Evolutionary conservation across 2,888 invertebrate genomes (phyloP).

Genomic region (Cylindroiulus punctatus): DNA sequence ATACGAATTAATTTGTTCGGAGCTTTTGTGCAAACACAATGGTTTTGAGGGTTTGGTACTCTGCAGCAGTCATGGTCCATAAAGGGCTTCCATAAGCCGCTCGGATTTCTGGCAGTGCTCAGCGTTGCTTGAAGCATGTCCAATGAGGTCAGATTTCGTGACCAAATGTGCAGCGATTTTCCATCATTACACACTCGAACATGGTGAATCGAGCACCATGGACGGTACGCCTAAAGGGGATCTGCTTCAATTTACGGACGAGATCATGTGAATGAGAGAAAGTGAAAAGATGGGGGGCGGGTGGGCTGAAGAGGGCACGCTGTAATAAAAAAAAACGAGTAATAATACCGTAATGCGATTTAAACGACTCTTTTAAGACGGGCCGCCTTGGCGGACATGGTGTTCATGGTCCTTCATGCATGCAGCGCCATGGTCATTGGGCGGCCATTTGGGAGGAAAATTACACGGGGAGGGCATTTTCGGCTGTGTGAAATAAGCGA

Average conservation of each 20-base stretch:
- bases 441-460: conserved; percentile 1
- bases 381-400: neutral
- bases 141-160: neutral
- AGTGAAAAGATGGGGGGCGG: conserved; percentile 2
- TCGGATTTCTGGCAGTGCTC: neutral
- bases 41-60: too few relatives aligned
- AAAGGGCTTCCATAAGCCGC: too few relatives aligned
- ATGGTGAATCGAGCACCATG: neutral
- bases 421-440: conserved; percentile 24
- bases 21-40: too few relatives aligned
- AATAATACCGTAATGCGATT: conserved; percentile 19
- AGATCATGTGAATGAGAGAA: conserved; percentile 28
- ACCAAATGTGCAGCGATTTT: neutral
- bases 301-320: neutral
- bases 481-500: neutral
- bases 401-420: conserved; percentile 9
- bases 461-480: neutral
- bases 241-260: neutral
- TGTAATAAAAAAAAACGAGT: neutral
- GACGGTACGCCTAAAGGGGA: neutral
- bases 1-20: too few relatives aligned
- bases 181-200: conserved; percentile 9
- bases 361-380: conserved; percentile 3
- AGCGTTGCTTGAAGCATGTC: neutral
- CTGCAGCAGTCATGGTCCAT: too few relatives aligned